These are phyloP conservation scores for Masnerella sp. DNA, from an alignment of 2,888 invertebrate genomes.

Conservation along the genomic window DNA sequence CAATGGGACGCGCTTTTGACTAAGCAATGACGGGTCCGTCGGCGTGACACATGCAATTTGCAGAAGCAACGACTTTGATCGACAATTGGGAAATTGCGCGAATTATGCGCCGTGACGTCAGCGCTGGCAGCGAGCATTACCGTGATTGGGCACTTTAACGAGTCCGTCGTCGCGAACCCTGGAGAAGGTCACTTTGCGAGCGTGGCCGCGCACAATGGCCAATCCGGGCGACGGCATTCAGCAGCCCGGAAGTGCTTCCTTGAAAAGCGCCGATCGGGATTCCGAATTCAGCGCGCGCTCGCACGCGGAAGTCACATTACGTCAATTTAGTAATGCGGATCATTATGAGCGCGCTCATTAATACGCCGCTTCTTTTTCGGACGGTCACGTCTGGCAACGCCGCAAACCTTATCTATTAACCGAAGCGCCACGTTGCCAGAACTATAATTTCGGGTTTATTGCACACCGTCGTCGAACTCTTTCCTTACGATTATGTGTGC, in stretches of 20 bases:
- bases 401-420: conserved; percentile 19
- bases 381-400: conserved; percentile 33
- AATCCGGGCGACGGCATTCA: conserved; percentile 34
- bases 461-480: conserved; percentile 3
- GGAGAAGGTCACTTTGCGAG: conserved; percentile 56
- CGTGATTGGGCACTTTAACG: conserved; percentile 54
- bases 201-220: conserved; percentile 28
- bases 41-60: conserved; percentile 48
- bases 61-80: conserved; percentile 55
- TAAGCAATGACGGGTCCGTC: conserved; percentile 30
- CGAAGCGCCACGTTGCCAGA: conserved; percentile 39
- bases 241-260: conserved; percentile 46
- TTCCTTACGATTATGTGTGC: conserved; percentile 5
- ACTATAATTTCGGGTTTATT: conserved; percentile 38
- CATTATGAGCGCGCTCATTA: conserved; percentile 33
- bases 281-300: conserved; percentile 46
- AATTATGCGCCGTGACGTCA: conserved; percentile 51
- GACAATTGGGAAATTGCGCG: conserved; percentile 59
- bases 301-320: conserved; percentile 38
- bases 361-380: conserved; percentile 36
- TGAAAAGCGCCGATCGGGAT: conserved; percentile 40
- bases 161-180: conserved; percentile 47
- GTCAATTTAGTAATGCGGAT: conserved; percentile 40
- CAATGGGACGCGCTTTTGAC: conserved; percentile 15
- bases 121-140: conserved; percentile 42